These are phyloP conservation scores for Amblyjoppa proteus DNA, from an alignment of 2,888 invertebrate species.

Conservation along the genomic window DNA sequence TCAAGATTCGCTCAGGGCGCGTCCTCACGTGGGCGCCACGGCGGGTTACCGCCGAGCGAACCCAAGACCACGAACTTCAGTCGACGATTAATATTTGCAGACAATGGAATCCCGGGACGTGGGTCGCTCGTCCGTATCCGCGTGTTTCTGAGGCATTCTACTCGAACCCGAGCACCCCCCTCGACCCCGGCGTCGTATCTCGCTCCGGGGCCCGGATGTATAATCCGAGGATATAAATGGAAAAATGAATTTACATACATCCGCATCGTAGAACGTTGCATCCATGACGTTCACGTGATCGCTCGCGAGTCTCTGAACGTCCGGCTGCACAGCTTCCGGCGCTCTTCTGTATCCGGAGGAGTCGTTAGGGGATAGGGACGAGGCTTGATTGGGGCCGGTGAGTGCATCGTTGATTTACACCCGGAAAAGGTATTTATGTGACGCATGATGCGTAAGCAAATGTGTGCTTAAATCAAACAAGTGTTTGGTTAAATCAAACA, in stretches of 20 bases:
- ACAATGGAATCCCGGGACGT: constrained; percentile 75
- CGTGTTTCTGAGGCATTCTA: constrained; percentile 76
- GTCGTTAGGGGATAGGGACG: neutral
- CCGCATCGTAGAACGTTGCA: constrained; percentile 3
- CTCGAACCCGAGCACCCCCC: constrained; percentile 36
- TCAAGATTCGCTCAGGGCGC: constrained; percentile 49
- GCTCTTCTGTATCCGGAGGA: neutral
- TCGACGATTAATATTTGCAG: constrained; percentile 81
- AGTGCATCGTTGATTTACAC: neutral
- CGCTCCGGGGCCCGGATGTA: neutral
- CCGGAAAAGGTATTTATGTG: neutral
- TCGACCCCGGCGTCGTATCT: neutral
- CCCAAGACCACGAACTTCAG: constrained; percentile 73
- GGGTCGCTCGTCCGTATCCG: constrained; percentile 24
- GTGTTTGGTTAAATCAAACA: no score
- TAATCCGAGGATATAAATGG: neutral
- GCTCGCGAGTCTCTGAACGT: constrained; percentile 18
- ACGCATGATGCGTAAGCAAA: no score
- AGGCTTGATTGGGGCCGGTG: neutral
- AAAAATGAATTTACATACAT: constrained; percentile 4
- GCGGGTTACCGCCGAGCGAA: constrained; percentile 59
- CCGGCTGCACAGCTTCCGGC: neutral
- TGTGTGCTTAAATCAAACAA: no score
- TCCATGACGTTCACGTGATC: constrained; percentile 36
- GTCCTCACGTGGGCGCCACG: constrained; percentile 42